Evolutionary conservation across 1,140 invertebrate genomes (phyloP), one percentile per base, ranked within the genome.

Genomic region (Bombus confusus): DNA sequence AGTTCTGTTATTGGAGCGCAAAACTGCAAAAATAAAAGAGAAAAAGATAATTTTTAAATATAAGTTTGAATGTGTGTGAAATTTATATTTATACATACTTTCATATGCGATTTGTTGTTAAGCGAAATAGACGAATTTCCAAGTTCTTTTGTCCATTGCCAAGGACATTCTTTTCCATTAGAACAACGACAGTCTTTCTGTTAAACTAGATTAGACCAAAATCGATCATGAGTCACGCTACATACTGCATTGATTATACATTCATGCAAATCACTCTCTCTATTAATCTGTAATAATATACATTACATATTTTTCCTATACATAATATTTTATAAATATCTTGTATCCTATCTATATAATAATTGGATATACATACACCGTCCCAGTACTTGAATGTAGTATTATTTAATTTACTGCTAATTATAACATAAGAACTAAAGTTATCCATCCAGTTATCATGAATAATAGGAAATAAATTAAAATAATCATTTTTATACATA

Each of bases 161-260:
- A 93, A 1, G 96, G 95, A 90, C 96, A 96, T 86, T 96, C 96
- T n/a, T 91, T 92, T 28, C 95, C 92, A 77, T 95, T 94, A 6
- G 95, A 91, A 90, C 96, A 96, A 31, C 95, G 93, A 83, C 96
- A 96, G 88, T 87, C 96, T 92, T 85, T 96, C 94, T 0, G 95
- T 94, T 43, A 95, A 91, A 37, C 93, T 91, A 5, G 95, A 94
- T 52, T n/a, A n/a, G 95, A 87, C 96, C 96, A 96, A 92, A 95
- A 96, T 87, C 96, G 92, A 18, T 95, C 90, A 81, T 96, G 95
- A 80, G 96, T 91, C 5, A 96, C 90, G 86, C 95, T 96, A 85
- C 96, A 96, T 8, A 94, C 95, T 81, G 95, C 92, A 72, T 94
- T 87, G 15, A 83, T 59, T 82, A 90, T 59, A 87, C 96, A 96